phyloP scores from a whole-genome alignment of 2,113 vertebrate species.

The Ancistrus triradiatus region DNA sequence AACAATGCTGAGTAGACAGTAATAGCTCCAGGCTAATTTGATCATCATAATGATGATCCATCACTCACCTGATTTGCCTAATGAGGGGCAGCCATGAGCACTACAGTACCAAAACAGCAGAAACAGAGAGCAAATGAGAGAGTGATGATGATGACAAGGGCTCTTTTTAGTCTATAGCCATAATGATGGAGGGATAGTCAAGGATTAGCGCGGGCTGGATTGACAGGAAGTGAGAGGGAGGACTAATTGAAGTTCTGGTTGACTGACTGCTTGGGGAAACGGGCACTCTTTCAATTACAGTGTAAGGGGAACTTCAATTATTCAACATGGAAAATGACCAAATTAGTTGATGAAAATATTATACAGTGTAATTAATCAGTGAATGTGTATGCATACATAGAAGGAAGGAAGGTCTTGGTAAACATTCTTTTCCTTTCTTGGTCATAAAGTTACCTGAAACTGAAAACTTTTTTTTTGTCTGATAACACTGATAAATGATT shows the following conservation, averaged over 20 bases:
- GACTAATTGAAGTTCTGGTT: constrained; percentile 27
- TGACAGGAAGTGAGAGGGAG: neutral
- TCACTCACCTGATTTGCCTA: constrained; percentile 36
- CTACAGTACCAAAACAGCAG: constrained; percentile 27
- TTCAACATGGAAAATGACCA: constrained; percentile 34
- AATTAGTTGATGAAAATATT: constrained; percentile 33
- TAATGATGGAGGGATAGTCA: constrained; percentile 37
- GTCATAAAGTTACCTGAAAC: too few species aligned
- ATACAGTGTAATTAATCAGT: constrained; percentile 32
- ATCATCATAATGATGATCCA: constrained; percentile 40
- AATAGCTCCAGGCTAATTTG: constrained; percentile 41
- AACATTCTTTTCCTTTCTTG: neutral
- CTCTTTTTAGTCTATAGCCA: constrained; percentile 42
- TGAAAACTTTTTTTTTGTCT: too few species aligned
- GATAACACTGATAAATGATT: too few species aligned
- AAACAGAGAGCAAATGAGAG: constrained; percentile 1
- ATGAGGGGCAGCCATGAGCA: constrained; percentile 18
- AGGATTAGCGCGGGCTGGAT: constrained; percentile 17
- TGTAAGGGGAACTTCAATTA: constrained; percentile 33
- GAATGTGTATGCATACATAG: constrained; percentile 25
- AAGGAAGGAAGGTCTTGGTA: neutral
- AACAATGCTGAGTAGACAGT: constrained; percentile 32
- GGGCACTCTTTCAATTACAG: constrained; percentile 37
- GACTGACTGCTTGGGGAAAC: constrained; percentile 36
- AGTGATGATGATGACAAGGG: constrained; percentile 39